Base-by-base conservation (phyloP, 2,797 vertebrate species). In the Crocodylus rhombifer region DNA sequence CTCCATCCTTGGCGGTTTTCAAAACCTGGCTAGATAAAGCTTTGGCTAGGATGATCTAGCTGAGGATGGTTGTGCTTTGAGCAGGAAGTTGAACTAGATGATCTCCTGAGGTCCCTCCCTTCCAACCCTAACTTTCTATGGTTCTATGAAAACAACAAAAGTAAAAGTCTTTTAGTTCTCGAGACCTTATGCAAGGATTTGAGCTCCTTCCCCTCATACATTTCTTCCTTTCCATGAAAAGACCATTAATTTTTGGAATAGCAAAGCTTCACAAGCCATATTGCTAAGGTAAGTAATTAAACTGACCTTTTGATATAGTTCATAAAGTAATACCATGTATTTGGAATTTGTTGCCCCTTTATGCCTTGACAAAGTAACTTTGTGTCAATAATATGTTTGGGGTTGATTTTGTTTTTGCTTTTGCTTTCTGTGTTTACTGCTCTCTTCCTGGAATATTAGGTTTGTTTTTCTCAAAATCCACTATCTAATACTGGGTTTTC, bases 401-500 rank as follows among this genome's bases (percentile, higher is more conserved):
- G 10, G 56, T 57, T 36, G 69, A 74, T 83, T 92, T 78, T 91
- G 60, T 58, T 85, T 83, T 60, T 16, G 28, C 8, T 3, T 83
- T 56, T 16, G 28, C 8, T 3, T 83, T 86, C 88, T 69, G 74
- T 25, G 36, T 87, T 90, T 78, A 82, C 63, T 73, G n/a, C 4
- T 8, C 8, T 82, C 94, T 87, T 56, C 85, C 57, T 75, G 55
- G 63, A 84, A 51, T 75, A n/a, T 87, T 62, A 89, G 67, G 4
- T 83, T 90, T 94, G 75, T 92, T 51, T 95, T 93, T 94, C 79
- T 91, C 61, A 91, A 61, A 92, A 91, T 10, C 1, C 14, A 63
- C n/a, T 89, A 88, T 88, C 76, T 63, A 77, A 77, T 87, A 74
- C 55, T 56, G 88, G 82, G 67, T 87, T 94, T 94, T 92, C 94